Percentiles rank a stretch among this genome's conserved stretches.
These are phyloP conservation scores for Tricholaema leucomelas DNA, from an alignment of 2,113 vertebrate genomes.

Conservation along the genomic window DNA sequence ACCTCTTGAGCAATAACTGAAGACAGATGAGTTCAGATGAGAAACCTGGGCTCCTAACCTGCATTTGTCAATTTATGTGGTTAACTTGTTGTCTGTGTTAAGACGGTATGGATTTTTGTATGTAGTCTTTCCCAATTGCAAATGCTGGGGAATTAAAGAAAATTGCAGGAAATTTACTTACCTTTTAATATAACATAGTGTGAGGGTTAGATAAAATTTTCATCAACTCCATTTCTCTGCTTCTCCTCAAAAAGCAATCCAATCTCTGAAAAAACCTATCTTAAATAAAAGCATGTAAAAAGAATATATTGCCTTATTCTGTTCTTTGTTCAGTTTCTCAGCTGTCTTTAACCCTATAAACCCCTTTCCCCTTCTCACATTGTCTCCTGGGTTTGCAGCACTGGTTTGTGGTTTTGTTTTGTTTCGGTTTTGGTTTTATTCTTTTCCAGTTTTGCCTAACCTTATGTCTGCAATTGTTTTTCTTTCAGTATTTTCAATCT, in stretches of 20 bases:
- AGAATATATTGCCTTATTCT: accelerated
- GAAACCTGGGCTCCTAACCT: neutral
- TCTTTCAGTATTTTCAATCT: neutral
- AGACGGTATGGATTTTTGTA: neutral
- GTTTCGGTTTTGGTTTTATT: neutral
- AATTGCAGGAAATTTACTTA: neutral
- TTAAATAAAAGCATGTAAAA: neutral
- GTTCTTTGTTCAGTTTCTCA: neutral
- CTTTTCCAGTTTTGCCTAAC: neutral
- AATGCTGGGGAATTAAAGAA: neutral
- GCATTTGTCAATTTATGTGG: neutral
- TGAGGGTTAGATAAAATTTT: neutral
- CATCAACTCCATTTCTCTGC: neutral
- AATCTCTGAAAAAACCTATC: neutral
- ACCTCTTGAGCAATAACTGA: neutral
- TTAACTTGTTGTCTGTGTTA: too few species aligned
- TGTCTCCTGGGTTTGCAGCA: neutral
- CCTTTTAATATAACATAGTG: neutral
- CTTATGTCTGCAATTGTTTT: neutral
- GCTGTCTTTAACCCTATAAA: neutral
- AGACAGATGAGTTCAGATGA: neutral
- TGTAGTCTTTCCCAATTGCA: neutral
- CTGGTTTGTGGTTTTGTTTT: too few species aligned
- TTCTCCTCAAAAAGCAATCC: neutral
- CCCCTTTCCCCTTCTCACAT: neutral